Evolutionary conservation across 2,888 invertebrate species (phyloP), one percentile per base, ranked within the genome.

Genomic region (Ephialtes manifestator): DNA sequence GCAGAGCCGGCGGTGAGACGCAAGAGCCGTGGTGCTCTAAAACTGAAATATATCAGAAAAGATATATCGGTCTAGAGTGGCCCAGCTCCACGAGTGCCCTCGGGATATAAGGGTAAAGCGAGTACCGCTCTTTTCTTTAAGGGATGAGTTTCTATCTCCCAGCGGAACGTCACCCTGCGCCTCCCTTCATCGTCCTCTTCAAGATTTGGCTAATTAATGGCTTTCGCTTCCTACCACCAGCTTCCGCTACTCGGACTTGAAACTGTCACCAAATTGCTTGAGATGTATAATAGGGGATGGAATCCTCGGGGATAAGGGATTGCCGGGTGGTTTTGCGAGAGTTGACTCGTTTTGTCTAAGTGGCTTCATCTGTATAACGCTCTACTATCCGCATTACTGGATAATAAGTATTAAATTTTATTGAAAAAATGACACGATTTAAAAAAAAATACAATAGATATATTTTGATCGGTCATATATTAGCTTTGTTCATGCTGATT

Each of bases 31-130:
- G 78, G 78, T 82, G 87, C 82, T 86, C 87, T 89, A 88, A 90
- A 90, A 89, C 89, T 89, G 87, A 90, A 89, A 90, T 90, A 90
- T 90, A 90, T 89, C 87, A 88, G 86, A 87, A 88, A 85, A 89
- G 89, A 90, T 89, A 89, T 90, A 90, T 90, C 81, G 88, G 88
- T 88, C 87, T 88, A 87, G 74, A 86, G 80, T 75, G 72, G 77
- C 72, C 70, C 81, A 71, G 63, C 75, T 78, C 74, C 46, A 79
- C 77, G 78, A 87, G 81, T 72, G 65, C 84, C 80, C 67, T 39
- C 48, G 63, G 81, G 74, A 81, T 84, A 81, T 77, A 84, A 84
- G 81, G 72, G 43, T 63, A 63, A 74, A 63, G 70, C 39, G 77
- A 81, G 72, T 74, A n/a, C 65, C 53, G 28, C 51, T 18, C 43